These are phyloP conservation scores for Gallinago solitaria DNA, from an alignment of 2,797 vertebrate genomes.

Conservation along the genomic window DNA sequence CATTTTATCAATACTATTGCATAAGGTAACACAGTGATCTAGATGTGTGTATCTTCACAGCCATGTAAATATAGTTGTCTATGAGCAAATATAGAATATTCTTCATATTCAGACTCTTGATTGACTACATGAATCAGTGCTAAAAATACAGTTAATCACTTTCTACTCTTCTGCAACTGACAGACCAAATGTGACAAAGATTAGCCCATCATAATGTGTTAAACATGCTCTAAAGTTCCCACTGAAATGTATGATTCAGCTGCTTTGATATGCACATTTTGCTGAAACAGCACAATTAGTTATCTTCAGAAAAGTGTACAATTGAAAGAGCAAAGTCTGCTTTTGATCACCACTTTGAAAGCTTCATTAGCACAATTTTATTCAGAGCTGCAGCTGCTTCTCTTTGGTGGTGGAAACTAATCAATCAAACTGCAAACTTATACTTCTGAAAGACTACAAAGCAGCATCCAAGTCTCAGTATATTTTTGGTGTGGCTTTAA, in stretches of 20 bases:
- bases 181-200: slow-evolving; percentile 45
- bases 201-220: slow-evolving; percentile 31
- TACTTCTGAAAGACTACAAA: slow-evolving; percentile 60
- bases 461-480: slow-evolving; percentile 58
- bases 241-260: slow-evolving; percentile 61
- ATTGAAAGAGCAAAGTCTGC: slow-evolving; percentile 69
- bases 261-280: slow-evolving; percentile 68
- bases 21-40: not conserved
- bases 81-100: slow-evolving; percentile 30
- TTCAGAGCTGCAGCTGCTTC: slow-evolving; percentile 70
- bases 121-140: slow-evolving; percentile 7
- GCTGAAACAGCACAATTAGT: slow-evolving; percentile 69
- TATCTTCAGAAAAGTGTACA: slow-evolving; percentile 68
- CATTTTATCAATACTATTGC: not conserved
- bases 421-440: slow-evolving; percentile 66
- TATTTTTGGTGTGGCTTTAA: slow-evolving; percentile 66
- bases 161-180: slow-evolving; percentile 33
- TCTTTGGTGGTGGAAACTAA: slow-evolving; percentile 62
- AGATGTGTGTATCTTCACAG: not conserved
- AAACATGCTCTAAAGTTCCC: slow-evolving; percentile 40
- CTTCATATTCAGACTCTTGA: slow-evolving; percentile 29
- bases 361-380: slow-evolving; percentile 70
- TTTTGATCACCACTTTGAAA: slow-evolving; percentile 77
- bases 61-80: not conserved
- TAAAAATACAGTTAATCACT: slow-evolving; percentile 62